Percentiles rank a stretch among this genome's conserved stretches.
Conservation (phyloP, 2,888 invertebrate species). For the Formica aserva region DNA sequence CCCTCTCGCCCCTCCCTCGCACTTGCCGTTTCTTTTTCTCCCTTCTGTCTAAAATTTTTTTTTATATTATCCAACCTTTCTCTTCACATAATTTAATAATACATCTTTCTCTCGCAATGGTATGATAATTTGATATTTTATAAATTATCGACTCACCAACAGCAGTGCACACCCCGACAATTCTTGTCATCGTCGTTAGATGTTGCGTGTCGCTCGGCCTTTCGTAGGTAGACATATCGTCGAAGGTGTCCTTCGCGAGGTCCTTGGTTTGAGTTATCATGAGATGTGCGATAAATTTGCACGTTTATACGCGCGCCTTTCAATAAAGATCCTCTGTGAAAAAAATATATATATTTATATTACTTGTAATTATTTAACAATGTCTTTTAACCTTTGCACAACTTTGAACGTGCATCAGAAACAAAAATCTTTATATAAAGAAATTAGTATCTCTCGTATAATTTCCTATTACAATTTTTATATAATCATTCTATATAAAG, state of each 20-base stretch:
- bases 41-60: not conserved
- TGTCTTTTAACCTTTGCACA: not conserved
- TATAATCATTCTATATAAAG: not conserved
- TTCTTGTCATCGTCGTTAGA: constrained; percentile 75
- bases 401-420: not conserved
- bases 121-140: not conserved
- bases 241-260: constrained; percentile 64
- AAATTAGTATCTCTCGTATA: not conserved
- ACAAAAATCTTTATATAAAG: not conserved
- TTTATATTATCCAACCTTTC: not conserved
- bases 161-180: constrained; percentile 78
- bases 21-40: not conserved
- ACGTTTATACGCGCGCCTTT: constrained; percentile 4
- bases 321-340: not conserved
- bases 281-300: constrained; percentile 3
- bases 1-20: not conserved
- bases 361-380: not conserved
- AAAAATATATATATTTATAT: not conserved
- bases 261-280: constrained; percentile 76
- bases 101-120: not conserved
- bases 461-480: not conserved
- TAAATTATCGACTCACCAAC: constrained; percentile 73
- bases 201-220: constrained; percentile 72
- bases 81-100: not conserved
- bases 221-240: constrained; percentile 72